phyloP scores from a whole-genome alignment of 2,113 vertebrate genomes.

The Eleginops maclovinus region DNA sequence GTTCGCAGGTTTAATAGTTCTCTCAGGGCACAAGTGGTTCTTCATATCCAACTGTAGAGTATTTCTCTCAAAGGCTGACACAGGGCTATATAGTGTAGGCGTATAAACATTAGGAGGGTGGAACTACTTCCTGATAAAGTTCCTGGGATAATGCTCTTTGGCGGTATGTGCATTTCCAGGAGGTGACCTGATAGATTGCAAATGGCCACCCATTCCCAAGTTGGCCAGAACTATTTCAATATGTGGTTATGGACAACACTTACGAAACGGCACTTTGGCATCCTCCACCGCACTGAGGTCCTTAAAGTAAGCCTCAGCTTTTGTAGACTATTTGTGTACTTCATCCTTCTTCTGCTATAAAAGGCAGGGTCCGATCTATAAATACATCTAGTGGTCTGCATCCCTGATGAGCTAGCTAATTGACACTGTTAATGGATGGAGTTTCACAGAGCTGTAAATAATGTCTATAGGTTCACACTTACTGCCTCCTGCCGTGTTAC shows the following conservation, averaged over 20 bases:
- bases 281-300: conserved; percentile 25
- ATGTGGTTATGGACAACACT: conserved; percentile 35
- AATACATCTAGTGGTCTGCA: conserved; percentile 71
- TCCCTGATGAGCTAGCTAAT: conserved; percentile 79
- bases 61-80: conserved; percentile 41
- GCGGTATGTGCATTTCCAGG: conserved; percentile 19
- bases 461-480: conserved; percentile 77
- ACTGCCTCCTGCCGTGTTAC: conserved; percentile 67
- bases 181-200: conserved; percentile 41
- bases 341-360: conserved; percentile 61
- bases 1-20: conserved; percentile 50
- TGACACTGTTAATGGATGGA: conserved; percentile 81
- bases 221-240: conserved; percentile 34
- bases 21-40: conserved; percentile 42
- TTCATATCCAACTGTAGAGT: conserved; percentile 43
- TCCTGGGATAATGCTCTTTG: conserved; percentile 21
- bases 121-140: conserved; percentile 32
- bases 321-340: conserved; percentile 47
- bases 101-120: background rate
- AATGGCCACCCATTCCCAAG: conserved; percentile 4
- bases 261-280: conserved; percentile 50
- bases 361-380: conserved; percentile 72
- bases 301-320: conserved; percentile 57
- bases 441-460: conserved; percentile 81
- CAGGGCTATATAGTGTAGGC: background rate